Percentiles rank a stretch among this genome's conserved stretches.
Conservation (phyloP, 2,113 vertebrate species). For the Gymnocephalus cernua region DNA sequence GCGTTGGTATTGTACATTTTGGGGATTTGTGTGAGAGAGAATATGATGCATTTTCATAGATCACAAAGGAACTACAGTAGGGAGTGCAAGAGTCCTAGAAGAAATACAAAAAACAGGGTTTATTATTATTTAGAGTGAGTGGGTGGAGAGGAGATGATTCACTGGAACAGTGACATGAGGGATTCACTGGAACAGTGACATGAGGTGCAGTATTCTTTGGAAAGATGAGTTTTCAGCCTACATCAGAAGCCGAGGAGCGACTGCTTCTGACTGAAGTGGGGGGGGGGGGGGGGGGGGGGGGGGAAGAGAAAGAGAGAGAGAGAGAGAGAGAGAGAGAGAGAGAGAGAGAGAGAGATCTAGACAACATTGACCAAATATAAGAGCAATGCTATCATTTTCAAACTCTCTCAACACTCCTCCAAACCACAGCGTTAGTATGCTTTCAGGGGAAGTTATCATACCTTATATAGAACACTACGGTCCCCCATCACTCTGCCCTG, state of each 20-base stretch:
- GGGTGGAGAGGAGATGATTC: slow-evolving; percentile 40
- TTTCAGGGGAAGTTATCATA: slow-evolving; percentile 53
- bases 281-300: not conserved
- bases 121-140: slow-evolving; percentile 17
- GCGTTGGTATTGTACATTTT: not conserved
- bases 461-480: slow-evolving; percentile 98
- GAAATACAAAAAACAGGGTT: not conserved
- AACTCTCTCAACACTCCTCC: not conserved
- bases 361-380: not conserved
- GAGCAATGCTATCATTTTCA: not conserved
- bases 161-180: slow-evolving; percentile 55
- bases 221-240: slow-evolving; percentile 32
- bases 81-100: not conserved
- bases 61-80: not conserved
- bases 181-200: slow-evolving; percentile 56
- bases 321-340: too few relatives aligned
- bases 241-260: not conserved
- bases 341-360: not conserved
- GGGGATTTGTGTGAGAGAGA: not conserved
- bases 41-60: not conserved
- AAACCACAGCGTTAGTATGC: not conserved
- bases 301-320: too few relatives aligned
- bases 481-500: slow-evolving; percentile 99
- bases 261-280: slow-evolving; percentile 10
- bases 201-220: not conserved